Evolutionary conservation across 2,797 vertebrate species (phyloP).

Genomic region (Periophthalmus magnuspinnatus): DNA sequence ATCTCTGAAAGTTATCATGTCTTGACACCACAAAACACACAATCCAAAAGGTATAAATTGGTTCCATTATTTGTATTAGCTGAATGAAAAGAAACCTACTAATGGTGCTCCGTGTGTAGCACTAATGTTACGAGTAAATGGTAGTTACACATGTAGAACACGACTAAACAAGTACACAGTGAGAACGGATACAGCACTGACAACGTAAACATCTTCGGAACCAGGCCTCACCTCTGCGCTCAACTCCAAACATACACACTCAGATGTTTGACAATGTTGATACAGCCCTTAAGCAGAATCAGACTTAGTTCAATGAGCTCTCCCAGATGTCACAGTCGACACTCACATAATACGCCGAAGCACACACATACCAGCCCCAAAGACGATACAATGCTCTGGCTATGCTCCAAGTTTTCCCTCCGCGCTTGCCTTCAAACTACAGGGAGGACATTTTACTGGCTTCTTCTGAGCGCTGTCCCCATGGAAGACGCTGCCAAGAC

Average conservation of each 20-base stretch:
- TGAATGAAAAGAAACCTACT: too few relatives aligned
- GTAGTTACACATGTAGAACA: conserved; percentile 27
- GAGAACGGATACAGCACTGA: conserved; percentile 19
- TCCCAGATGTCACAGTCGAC: conserved; percentile 26
- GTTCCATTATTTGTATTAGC: too few relatives aligned
- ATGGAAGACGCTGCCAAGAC: conserved; percentile 23
- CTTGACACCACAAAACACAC: too few relatives aligned
- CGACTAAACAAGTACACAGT: conserved; percentile 39
- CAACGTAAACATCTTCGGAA: conserved; percentile 49
- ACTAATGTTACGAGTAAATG: neutral
- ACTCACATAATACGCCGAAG: conserved; percentile 10
- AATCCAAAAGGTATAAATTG: too few relatives aligned
- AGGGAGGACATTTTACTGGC: conserved; percentile 40
- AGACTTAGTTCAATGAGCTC: conserved; percentile 16
- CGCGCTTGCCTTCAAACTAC: conserved; percentile 43
- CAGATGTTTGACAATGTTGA: conserved; percentile 42
- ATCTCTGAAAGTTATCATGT: too few relatives aligned
- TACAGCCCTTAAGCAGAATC: conserved; percentile 22
- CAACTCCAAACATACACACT: conserved; percentile 32
- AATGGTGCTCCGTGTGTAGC: neutral
- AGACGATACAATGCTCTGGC: conserved; percentile 33
- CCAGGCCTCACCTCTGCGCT: conserved; percentile 40
- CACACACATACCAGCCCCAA: conserved; percentile 3
- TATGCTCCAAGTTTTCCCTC: conserved; percentile 49
- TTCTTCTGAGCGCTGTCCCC: conserved; percentile 34